Percentiles rank a stretch among this genome's conserved stretches.
Evolutionary conservation across 1,140 invertebrate species (phyloP).

Genomic region (Sycobia sp.): DNA sequence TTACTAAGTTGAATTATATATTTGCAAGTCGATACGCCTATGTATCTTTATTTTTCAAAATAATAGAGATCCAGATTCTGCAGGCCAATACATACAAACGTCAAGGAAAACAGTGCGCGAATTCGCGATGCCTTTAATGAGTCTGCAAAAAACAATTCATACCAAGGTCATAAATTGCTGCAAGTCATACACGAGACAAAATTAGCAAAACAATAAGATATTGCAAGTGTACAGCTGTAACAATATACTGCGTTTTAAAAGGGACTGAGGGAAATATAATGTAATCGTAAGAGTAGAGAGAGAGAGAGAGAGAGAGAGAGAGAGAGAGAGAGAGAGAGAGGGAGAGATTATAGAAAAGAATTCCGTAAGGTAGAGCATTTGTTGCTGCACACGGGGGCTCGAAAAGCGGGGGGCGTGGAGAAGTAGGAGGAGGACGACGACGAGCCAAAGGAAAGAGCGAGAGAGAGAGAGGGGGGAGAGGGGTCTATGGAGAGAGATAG

Average conservation of each 20-base stretch:
- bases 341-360: conserved; percentile 39
- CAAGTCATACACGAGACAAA: too few relatives aligned
- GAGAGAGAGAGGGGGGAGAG: conserved; percentile 38
- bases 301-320: conserved; percentile 34
- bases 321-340: conserved; percentile 32
- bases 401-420: conserved; percentile 29
- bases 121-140: too few relatives aligned
- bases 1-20: too few relatives aligned
- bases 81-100: too few relatives aligned
- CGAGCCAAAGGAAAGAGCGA: conserved; percentile 39
- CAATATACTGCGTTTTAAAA: conserved; percentile 4
- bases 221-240: neutral
- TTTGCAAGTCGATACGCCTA: too few relatives aligned
- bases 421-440: conserved; percentile 9
- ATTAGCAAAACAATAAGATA: conserved; percentile 17
- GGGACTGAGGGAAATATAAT: conserved; percentile 10
- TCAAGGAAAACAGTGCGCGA: too few relatives aligned
- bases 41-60: too few relatives aligned
- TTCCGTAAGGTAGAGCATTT: conserved; percentile 40
- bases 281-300: conserved; percentile 35
- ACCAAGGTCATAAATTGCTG: too few relatives aligned
- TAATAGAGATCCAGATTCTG: too few relatives aligned
- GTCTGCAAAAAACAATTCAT: too few relatives aligned
- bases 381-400: conserved; percentile 11
- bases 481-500: too few relatives aligned